Percentiles rank a stretch among this genome's conserved stretches.
Evolutionary conservation across 2,113 vertebrate species (phyloP).

Genomic region (Pelmatolapia mariae): DNA sequence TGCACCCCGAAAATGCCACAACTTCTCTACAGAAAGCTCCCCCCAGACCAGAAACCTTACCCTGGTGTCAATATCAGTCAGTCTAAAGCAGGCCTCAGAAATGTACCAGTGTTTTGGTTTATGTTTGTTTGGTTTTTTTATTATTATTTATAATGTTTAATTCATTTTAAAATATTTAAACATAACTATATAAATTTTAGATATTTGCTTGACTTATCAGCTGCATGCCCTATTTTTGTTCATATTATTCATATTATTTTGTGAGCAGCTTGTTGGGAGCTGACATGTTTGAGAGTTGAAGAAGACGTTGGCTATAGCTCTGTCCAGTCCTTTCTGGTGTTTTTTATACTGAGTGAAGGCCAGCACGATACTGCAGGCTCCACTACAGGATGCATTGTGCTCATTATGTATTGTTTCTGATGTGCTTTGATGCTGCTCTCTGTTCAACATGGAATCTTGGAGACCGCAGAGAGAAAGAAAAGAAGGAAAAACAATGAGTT

Average conservation of each 20-base stretch:
- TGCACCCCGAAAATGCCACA: not conserved
- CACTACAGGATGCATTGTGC: not conserved
- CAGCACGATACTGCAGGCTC: not conserved
- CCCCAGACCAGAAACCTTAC: constrained; percentile 25
- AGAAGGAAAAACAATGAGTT: not conserved
- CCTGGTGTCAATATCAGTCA: constrained; percentile 47
- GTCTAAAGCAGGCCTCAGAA: not conserved
- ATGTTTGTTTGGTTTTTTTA: not conserved
- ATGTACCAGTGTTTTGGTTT: not conserved
- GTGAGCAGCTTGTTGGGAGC: not conserved
- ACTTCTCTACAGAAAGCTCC: constrained; percentile 5
- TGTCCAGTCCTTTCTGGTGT: not conserved
- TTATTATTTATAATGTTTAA: not conserved
- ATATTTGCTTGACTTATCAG: not conserved
- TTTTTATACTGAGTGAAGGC: not conserved
- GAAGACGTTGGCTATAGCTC: not conserved
- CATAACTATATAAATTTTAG: not conserved
- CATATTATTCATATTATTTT: not conserved
- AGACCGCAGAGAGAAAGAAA: not conserved
- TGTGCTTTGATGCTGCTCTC: constrained; percentile 25
- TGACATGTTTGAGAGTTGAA: not conserved
- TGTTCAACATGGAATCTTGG: not conserved
- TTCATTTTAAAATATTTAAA: not conserved
- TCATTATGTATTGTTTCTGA: constrained; percentile 26
- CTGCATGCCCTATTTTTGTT: not conserved